Base-by-base conservation (phyloP, 2,113 vertebrate species). In the Hippoglossus stenolepis region DNA sequence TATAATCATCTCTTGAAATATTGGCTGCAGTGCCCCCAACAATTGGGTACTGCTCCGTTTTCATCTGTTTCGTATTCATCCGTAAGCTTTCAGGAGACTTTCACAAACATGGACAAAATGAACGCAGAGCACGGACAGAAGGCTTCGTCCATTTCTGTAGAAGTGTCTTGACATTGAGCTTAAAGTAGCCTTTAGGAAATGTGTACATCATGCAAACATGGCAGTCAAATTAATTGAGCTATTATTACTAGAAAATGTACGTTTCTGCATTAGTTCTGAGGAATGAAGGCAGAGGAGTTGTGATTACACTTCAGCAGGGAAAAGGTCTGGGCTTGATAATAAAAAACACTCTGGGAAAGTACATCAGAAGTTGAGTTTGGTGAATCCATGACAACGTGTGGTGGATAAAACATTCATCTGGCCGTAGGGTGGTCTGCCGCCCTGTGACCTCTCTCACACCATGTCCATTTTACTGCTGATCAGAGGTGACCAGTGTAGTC, bases 221-320 rank as follows among this genome's bases (percentile, higher is more conserved):
- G 28, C 21, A 54, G n/a, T 53, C 12, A 4, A 45, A 4, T 0
- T 45, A 15, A 45, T 45, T 13, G 17, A 49, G 45, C 14, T 49
- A 49, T 49, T 43, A 43, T 43, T 43, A 43, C 47, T 51, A 17
- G 3, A 51, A 65, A 66, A 26, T 15, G 17, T 40, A 45, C 12
- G 45, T 70, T 21, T 73, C 64, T 61, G 47, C 13, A 47, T 80
- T 70, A 38, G 67, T 71, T 74, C 58, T 65, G 45, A 64, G 40
- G 47, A 77, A n/a, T 66, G 70, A 84, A 78, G 51, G 61, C 40
- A 72, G 65, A 74, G 57, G 45, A 78, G 74, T 75, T 78, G 77
- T 82, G 87, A 84, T 86, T 85, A 85, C 45, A 75, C 66, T 68
- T 75, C 80, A 58, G 45, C 65, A 58, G 73, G 79, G 78, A 74